Evolutionary conservation across 2,888 invertebrate genomes (phyloP).

Genomic region (Pharmacophagus antenor): DNA sequence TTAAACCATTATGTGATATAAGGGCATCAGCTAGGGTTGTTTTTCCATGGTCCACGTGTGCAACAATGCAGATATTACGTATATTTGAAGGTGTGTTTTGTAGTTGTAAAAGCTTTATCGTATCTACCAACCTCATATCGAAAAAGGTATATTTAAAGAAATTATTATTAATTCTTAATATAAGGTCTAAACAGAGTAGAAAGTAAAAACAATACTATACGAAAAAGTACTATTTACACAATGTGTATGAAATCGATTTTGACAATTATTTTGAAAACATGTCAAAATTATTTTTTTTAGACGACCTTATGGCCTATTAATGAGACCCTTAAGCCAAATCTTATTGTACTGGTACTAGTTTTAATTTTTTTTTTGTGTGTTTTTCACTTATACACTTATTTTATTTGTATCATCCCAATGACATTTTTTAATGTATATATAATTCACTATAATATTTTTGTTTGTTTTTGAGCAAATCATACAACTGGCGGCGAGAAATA

Average conservation of each 20-base stretch:
- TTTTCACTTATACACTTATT: too few relatives aligned
- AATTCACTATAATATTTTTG: too few relatives aligned
- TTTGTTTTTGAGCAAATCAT: too few relatives aligned
- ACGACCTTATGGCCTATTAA: too few relatives aligned
- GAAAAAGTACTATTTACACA: conserved; percentile 38
- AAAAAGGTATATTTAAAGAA: neutral
- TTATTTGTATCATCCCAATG: too few relatives aligned
- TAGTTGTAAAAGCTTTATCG: conserved; percentile 81
- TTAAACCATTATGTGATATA: conserved; percentile 96
- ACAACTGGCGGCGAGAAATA: too few relatives aligned
- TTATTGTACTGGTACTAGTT: too few relatives aligned
- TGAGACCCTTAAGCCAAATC: too few relatives aligned
- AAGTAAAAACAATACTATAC: neutral
- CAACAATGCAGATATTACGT: conserved; percentile 97
- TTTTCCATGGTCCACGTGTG: conserved; percentile 99
- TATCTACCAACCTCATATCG: conserved; percentile 76
- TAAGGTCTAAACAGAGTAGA: neutral
- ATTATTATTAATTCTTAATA: neutral
- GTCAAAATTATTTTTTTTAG: too few relatives aligned
- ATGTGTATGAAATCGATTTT: conserved; percentile 38
- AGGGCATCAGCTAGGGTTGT: conserved; percentile 97
- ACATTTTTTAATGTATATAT: too few relatives aligned
- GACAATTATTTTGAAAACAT: conserved; percentile 34
- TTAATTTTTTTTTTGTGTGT: too few relatives aligned
- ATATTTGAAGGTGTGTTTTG: conserved; percentile 86